These are phyloP conservation scores for Pteropus rufus DNA, from an alignment of 2,797 vertebrate species.

Conservation along the genomic window DNA sequence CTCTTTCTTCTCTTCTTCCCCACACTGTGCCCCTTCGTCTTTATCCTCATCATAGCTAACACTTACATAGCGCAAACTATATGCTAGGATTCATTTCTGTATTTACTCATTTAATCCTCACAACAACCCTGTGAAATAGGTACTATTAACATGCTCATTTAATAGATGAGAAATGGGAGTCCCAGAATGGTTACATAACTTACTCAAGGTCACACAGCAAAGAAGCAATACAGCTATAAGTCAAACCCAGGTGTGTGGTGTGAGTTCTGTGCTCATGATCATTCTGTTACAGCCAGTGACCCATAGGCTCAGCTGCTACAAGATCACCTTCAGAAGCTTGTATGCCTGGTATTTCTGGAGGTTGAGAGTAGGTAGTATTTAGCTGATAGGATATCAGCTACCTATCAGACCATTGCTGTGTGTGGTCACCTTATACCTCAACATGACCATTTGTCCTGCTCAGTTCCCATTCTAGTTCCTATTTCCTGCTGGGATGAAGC, in stretches of 20 bases:
- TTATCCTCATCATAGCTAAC: neutral
- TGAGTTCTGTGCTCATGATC: neutral
- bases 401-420: neutral
- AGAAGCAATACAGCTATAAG: neutral
- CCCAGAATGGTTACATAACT: neutral
- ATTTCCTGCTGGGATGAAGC: neutral
- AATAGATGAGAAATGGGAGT: neutral
- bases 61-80: neutral
- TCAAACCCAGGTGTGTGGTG: neutral
- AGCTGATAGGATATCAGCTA: neutral
- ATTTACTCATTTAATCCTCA: neutral
- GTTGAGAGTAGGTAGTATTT: neutral
- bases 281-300: neutral
- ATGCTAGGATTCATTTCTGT: neutral
- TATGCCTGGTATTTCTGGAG: neutral
- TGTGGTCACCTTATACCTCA: neutral
- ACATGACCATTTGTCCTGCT: neutral
- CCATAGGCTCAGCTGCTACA: neutral
- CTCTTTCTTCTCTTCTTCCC: neutral
- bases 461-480: neutral
- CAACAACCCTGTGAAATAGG: neutral
- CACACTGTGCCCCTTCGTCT: fast-evolving
- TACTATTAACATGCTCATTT: neutral
- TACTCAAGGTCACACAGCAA: neutral
- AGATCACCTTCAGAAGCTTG: neutral